Conservation (phyloP, 2,113 vertebrate species). For the Microcebus jonahi region DNA sequence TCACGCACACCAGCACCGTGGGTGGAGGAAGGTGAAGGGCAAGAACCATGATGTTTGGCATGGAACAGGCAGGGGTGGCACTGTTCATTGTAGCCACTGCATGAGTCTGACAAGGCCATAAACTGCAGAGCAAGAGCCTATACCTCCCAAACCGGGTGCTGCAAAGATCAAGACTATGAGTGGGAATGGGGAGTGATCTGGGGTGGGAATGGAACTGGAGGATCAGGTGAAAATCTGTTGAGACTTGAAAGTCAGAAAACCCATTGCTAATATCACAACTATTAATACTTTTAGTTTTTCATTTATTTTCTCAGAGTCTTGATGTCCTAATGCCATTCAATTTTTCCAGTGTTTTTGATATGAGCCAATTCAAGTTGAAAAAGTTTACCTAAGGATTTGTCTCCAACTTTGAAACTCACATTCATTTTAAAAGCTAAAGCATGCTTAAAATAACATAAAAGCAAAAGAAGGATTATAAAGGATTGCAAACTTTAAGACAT, state of each 20-base stretch:
- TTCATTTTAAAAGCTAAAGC: background rate
- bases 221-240: background rate
- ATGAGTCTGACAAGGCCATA: background rate
- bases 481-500: background rate
- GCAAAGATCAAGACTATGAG: background rate
- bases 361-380: background rate
- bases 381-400: background rate
- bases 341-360: background rate
- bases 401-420: background rate
- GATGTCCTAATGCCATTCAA: background rate
- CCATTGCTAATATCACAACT: background rate
- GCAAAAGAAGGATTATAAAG: background rate
- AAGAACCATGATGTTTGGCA: background rate
- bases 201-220: background rate
- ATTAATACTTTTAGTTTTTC: background rate
- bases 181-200: background rate
- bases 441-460: background rate
- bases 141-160: background rate
- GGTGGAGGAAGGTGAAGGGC: background rate
- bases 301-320: background rate
- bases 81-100: background rate
- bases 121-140: background rate
- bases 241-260: background rate
- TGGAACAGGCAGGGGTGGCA: background rate
- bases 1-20: rapidly evolving